A percentile compares a stretch with the other conserved stretches of the same genome.
Evolutionary conservation across 2,888 invertebrate species (phyloP).

Genomic region (Mantis religiosa): DNA sequence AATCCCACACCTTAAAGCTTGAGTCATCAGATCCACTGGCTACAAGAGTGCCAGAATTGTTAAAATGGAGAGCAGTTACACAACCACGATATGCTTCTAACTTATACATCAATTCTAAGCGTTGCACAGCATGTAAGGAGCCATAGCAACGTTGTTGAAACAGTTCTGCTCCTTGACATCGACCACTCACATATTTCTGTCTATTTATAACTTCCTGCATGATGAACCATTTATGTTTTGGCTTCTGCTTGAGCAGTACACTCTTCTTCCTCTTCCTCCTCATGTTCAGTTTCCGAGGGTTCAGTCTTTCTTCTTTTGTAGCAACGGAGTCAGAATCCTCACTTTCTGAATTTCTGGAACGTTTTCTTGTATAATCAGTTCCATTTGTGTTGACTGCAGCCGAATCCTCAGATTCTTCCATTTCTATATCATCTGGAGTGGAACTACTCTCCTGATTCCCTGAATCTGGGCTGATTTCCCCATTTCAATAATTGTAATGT

Average conservation of each 20-base stretch:
- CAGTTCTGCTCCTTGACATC: no score
- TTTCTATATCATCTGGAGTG: constrained; percentile 21
- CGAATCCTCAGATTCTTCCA: constrained; percentile 15
- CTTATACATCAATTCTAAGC: no score
- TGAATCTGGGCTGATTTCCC: no score
- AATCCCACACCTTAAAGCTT: no score
- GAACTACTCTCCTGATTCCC: constrained; percentile 9
- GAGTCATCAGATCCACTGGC: no score
- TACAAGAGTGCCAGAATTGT: no score
- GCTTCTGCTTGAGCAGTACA: constrained; percentile 56
- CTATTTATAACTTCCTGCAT: constrained; percentile 62
- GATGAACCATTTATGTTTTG: constrained; percentile 64
- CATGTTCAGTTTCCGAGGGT: constrained; percentile 16
- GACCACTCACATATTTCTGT: no score
- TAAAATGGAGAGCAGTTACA: no score
- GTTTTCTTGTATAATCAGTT: not conserved
- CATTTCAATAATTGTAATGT: not conserved
- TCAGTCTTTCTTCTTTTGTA: constrained; percentile 34
- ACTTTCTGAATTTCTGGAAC: constrained; percentile 14
- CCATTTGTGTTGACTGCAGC: not conserved
- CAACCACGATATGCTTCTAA: no score
- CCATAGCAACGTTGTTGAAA: no score
- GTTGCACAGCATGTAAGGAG: no score
- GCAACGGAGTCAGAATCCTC: constrained; percentile 33
- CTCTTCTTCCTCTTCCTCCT: constrained; percentile 32